Conservation (phyloP, 2,888 invertebrate genomes). For the Aspidiotus destructor region DNA sequence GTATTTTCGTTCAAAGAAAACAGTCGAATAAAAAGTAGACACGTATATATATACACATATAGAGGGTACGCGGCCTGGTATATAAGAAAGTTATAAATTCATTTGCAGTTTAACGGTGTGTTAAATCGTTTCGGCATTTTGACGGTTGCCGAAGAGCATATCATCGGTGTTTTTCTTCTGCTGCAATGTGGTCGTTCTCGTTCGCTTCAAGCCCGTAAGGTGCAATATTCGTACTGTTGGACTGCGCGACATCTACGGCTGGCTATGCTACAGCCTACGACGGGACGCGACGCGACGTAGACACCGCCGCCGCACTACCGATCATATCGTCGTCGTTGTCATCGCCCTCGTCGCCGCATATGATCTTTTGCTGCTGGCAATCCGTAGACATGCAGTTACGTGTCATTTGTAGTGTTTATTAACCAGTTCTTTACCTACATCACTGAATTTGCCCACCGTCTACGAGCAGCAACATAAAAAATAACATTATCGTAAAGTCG, state of each 20-base stretch:
- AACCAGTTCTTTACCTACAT: constrained; percentile 25
- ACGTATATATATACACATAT: no score
- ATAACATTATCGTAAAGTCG: no score
- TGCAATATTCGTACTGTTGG: neutral
- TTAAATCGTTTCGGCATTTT: constrained; percentile 32
- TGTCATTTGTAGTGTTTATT: constrained; percentile 29
- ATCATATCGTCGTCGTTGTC: neutral
- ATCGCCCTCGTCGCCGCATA: neutral
- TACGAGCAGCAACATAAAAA: no score
- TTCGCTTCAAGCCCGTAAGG: neutral
- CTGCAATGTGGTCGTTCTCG: neutral
- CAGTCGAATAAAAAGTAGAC: no score
- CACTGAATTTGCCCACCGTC: neutral
- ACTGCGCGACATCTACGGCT: constrained; percentile 10
- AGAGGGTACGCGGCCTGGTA: no score
- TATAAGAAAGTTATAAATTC: neutral
- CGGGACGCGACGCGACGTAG: neutral
- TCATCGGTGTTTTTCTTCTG: constrained; percentile 18
- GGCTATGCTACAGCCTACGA: neutral
- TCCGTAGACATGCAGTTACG: constrained; percentile 26
- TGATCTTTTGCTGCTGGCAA: neutral
- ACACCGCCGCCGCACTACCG: neutral
- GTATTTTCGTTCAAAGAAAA: no score
- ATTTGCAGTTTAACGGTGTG: constrained; percentile 32
- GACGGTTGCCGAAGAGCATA: constrained; percentile 23